Evolutionary conservation across 1,140 invertebrate species (phyloP).

Genomic region (Drosophila pseudoananassae): DNA sequence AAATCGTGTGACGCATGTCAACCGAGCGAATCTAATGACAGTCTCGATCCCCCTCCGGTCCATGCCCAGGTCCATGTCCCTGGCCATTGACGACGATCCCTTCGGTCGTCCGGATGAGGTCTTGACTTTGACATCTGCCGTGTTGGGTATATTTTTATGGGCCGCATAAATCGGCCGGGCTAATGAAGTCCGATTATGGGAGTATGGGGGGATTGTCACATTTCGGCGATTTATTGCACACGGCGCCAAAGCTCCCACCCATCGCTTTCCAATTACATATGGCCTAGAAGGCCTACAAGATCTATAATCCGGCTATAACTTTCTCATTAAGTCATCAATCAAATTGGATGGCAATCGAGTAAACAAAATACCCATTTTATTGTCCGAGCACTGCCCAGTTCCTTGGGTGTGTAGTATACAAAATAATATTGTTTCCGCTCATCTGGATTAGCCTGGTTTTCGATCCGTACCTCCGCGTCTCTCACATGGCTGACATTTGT

Average conservation of each 20-base stretch:
- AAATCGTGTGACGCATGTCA: conserved; percentile 70
- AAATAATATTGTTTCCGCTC: conserved; percentile 34
- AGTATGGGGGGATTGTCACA: conserved; percentile 46
- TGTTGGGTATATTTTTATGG: conserved; percentile 46
- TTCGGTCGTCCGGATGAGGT: conserved; percentile 28
- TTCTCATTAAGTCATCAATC: conserved; percentile 64
- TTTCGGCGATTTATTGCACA: conserved; percentile 72
- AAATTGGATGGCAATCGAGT: conserved; percentile 42
- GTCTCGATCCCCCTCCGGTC: not conserved
- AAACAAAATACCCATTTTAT: conserved; percentile 59
- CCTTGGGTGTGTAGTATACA: conserved; percentile 11
- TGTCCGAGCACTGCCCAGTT: conserved; percentile 35
- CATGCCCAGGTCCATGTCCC: not conserved
- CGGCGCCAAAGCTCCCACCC: conserved; percentile 64
- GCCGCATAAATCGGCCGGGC: conserved; percentile 56
- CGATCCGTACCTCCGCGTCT: conserved; percentile 19
- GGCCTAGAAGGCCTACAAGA: conserved; percentile 5
- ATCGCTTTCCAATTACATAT: conserved; percentile 6
- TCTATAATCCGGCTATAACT: conserved; percentile 3
- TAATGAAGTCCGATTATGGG: conserved; percentile 49
- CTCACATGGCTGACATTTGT: conserved; percentile 63
- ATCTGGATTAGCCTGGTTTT: conserved; percentile 34
- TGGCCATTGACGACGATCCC: too few species aligned
- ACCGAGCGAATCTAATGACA: conserved; percentile 52
- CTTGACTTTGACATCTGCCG: conserved; percentile 72